Base-by-base conservation (phyloP, 2,113 vertebrate species). In the Anolis carolinensis region DNA sequence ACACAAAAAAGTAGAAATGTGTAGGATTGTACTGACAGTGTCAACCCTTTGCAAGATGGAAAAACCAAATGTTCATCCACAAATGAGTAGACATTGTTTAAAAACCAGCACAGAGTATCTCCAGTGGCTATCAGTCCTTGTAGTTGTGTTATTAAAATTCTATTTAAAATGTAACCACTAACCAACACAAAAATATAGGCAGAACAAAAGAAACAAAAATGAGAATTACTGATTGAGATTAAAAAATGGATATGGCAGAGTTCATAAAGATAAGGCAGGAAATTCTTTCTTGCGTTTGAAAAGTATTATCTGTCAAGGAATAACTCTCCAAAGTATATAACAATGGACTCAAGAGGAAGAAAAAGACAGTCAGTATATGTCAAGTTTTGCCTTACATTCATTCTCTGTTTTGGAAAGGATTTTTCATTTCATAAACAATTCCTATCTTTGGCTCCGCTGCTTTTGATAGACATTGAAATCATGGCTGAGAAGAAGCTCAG, bases 121-220 rank as follows among this genome's bases (percentile, higher is more conserved):
- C 13, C 16, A 68, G 52, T 0, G 0, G 82, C 83, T 79, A 48
- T 36, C 86, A 83, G 75, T 94, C 87, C 59, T 21, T 55, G n/a
- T 32, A 52, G 65, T 82, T 88, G 13, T 72, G 79, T 86, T 48
- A 63, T 73, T 25, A 87, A 48, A 18, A 20, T 70, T 13, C 18
- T 71, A 14, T 32, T 52, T 8, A 70, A 71, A 70, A 82, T 21
- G 75, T n/a, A n/a, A n/a, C n/a, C n/a, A n/a, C 90, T 88, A 74
- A 63, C 83, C 82, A 65, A 65, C 13, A 90, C 89, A 88, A 89
- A 76, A 1, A 39, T 0, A 18, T 85, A 89, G 86, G 88, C 48
- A 88, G 80, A 74, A 79, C 85, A 90, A 88, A 90, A 87, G 84
- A 82, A 91, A 87, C 85, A 70, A 52, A 73, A 68, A 23, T 1